Base-by-base conservation (phyloP, 92 coral and sea anemone species). In the Heliopora coerulea region DNA sequence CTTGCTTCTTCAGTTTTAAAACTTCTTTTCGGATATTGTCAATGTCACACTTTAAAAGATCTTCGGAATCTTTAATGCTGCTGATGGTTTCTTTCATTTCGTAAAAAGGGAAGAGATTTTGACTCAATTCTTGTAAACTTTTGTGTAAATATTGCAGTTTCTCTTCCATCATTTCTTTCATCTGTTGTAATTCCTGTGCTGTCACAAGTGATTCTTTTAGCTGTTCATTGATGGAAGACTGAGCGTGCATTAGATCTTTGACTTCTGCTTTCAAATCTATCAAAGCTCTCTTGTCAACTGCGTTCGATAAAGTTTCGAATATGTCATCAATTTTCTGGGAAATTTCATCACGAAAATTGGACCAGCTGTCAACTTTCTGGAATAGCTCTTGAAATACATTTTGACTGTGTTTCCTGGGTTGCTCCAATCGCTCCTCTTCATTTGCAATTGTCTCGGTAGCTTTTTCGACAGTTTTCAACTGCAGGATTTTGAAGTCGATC, bases 401-500 rank as follows among this genome's bases (percentile, higher is more conserved):
- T 26, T 42, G 2, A 2, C 15, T 2, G 31, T 23, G 19, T 2
- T 49, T 21, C 6, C 20, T 10, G 42, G 40, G 28, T 28, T 54
- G 60, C 15, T 42, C 41, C n/a, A 40, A 40, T 33, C 29, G 41
- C 15, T 48, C 64, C 11, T 1, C 31, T 19, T 52, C 75, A 28
- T 0, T 58, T 70, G 31, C 20, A 17, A n/a, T n/a, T 67, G 12
- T 25, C 26, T 8, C 59, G 17, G 57, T 46, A 1, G 41, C 27
- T 24, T 58, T 54, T 54, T 11, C 48, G 21, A 12, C 48, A 6
- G 61, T 23, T 28, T 29, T 19, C 48, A 15, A 10, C 54, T 78
- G 74, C 12, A 57, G 61, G 39, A 74, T 24, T 62, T 79, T 78
- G 25, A 49, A 67, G 20, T 68, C 75, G 59, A 68, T 50, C 29